Base-by-base conservation (phyloP, 2,113 vertebrate species). In the pig (Sus scrofa) region DNA sequence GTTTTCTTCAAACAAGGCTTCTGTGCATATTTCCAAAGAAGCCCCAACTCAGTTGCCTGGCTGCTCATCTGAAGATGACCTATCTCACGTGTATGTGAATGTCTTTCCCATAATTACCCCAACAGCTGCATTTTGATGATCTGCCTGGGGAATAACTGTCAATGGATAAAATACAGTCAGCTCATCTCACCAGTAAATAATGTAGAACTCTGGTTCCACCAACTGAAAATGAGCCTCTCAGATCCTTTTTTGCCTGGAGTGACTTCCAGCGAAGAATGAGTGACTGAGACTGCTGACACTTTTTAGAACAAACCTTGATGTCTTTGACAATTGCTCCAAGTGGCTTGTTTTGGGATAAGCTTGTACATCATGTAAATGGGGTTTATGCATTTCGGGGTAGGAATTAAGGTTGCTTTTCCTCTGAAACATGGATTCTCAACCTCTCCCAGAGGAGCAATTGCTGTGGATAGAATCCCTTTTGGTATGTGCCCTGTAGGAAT, bases 81-180 rank as follows among this genome's bases (percentile, higher is more conserved):
- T 79, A 96, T 93, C 92, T 97, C 96, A 88, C 2, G 1, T 86
- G 95, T 95, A 52, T 82, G 71, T 74, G 88, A 97, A 94, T 94
- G 68, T 9, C 84, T 85, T 90, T 97, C 68, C 95, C 84, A 15
- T 96, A 97, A 97, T 97, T 91, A 95, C 94, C 91, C 90, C 95
- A 98, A 93, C 92, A 98, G 92, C 96, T 98, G 96, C 75, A 97
- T 97, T 98, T 97, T 98, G 97, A 98, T 97, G 92, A 95, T 96
- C 39, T 7, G 52, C 84, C 95, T 95, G 70, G 97, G 96, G 93
- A 98, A 97, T 98, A 96, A 78, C 94, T 84, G 96, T 97, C 84
- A 89, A 32, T 87, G 85, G 86, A 58, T 96, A 95, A 98, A 97
- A 97, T 89, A 94, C 9, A 92, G 91, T 70, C 89, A 96, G 91